Conservation (phyloP, 2,888 invertebrate species). For the Entomobrya multifasciata region DNA sequence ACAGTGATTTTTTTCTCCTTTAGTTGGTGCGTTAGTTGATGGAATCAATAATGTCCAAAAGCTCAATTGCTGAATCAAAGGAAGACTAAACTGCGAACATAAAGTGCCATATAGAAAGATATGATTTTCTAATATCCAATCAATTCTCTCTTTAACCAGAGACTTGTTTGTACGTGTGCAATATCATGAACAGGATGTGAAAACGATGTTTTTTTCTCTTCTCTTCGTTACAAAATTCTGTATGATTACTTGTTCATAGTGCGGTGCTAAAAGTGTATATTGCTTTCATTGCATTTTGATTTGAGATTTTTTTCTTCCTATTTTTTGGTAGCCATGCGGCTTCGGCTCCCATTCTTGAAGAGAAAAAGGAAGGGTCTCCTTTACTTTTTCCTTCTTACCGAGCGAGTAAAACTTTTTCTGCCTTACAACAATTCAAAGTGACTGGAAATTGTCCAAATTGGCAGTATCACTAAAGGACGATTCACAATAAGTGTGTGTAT, state of each 20-base stretch:
- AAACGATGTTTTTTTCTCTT: neutral
- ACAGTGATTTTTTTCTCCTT: neutral
- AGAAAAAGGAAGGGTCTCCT: slow-evolving; percentile 36
- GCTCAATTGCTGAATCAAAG: too few relatives aligned
- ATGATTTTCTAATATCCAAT: neutral
- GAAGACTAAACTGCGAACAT: neutral
- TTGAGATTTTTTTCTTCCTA: slow-evolving; percentile 34
- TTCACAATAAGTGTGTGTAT: neutral
- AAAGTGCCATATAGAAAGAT: too few relatives aligned
- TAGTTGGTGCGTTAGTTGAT: neutral
- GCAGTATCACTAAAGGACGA: slow-evolving; percentile 52
- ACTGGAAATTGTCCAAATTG: slow-evolving; percentile 72
- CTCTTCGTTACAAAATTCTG: slow-evolving; percentile 24
- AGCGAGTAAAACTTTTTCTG: slow-evolving; percentile 34
- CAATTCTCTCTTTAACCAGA: neutral
- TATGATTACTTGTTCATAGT: slow-evolving; percentile 30
- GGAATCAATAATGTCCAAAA: neutral
- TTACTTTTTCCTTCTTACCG: slow-evolving; percentile 23
- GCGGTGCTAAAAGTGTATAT: neutral
- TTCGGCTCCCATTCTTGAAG: slow-evolving; percentile 17
- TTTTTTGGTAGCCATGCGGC: neutral
- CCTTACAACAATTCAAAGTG: slow-evolving; percentile 53
- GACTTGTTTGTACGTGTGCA: neutral
- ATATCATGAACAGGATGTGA: slow-evolving; percentile 1
- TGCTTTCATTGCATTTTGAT: slow-evolving; percentile 47